Base-by-base conservation (phyloP, 2,113 vertebrate species). In the Emydura subglobosa region DNA sequence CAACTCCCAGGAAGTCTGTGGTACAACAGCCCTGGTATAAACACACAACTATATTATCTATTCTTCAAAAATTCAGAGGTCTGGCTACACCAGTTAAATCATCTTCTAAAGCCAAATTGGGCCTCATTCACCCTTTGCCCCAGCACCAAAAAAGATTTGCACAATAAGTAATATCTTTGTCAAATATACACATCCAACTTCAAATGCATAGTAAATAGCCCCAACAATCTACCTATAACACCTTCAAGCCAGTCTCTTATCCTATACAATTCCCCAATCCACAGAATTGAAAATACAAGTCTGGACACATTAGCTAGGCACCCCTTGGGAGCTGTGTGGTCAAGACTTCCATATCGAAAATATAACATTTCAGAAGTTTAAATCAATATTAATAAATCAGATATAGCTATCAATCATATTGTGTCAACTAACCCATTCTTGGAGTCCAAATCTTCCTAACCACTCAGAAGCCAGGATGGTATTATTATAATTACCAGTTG, bases 401-500 rank as follows among this genome's bases (percentile, higher is more conserved):
- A 54, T 94, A 72, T 22, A 39, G 8, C 29, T 61, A 78, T 25
- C 50, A 12, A 5, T 80, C 82, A 21, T 68, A 79, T 90, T 92
- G 53, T 83, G 42, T 83, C 88, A 91, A 85, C 47, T 88, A 44
- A 59, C 10, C 50, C 80, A 82, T n/a, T 89, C 78, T 39, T 78
- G 22, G 42, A 78, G 24, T 47, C 68, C 87, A 86, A 94, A 65
- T 93, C n/a, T 78, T 86, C 34, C 29, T 59, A 57, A 57, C 86
- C 84, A 84, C 25, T 54, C 84, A 86, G 81, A 91, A 95, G 76
- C 44, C 27, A 65, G 49, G 13, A 83, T 86, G 91, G 9, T 93
- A 34, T 92, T 92, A 89, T 94, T 93, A 93, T 86, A 87, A 54
- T 1, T 93, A 89, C 57, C 9, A 82, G 53, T 85, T 92, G 19